Evolutionary conservation across 2,888 invertebrate genomes (phyloP), one percentile per base, ranked within the genome.

Genomic region (Ypsolopha scabrella): DNA sequence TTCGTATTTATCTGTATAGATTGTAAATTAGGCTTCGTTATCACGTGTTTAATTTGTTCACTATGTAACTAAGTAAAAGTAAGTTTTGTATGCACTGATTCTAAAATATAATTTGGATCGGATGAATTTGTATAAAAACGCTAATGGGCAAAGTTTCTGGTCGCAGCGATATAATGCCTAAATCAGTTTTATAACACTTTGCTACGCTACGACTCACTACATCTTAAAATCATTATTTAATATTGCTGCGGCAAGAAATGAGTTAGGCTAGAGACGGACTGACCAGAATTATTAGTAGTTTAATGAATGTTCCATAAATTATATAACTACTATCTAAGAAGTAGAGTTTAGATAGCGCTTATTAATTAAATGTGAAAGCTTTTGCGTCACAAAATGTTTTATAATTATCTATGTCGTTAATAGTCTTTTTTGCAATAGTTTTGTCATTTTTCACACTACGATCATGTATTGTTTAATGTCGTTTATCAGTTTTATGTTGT

Each of bases 261-360:
- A 58, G 57, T 59, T 58, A 64, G 67, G 71, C 65, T 70, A 64
- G 70, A 66, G 74, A 74, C 75, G 67, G 85, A 85, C 83, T 83
- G 85, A 83, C 70, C 71, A 79, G 74, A 70, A 70, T 73, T 64
- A 60, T 62, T 63, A 65, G 67, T 75, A 75, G 67, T 64, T 60
- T 72, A 65, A 68, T 72, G 67, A 72, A 79, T 76, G 72, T 80
- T 80, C 78, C 80, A 67, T 77, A 75, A 69, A 11, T 36, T 37
- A 47, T 36, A 7, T 37, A 36, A 37, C 36, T 47, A 10, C 36
- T 9, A 34, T 47, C 14, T 47, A 47, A 47, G 37, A 37, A 13
- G 36, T 47, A 47, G 47, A 37, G 36, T 57, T 65, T 78, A 81
- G 74, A 72, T 76, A 77, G 72, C 60, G 67, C 64, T 65, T 78